Base-by-base conservation (phyloP, 2,888 invertebrate genomes). In the Antitype chi region DNA sequence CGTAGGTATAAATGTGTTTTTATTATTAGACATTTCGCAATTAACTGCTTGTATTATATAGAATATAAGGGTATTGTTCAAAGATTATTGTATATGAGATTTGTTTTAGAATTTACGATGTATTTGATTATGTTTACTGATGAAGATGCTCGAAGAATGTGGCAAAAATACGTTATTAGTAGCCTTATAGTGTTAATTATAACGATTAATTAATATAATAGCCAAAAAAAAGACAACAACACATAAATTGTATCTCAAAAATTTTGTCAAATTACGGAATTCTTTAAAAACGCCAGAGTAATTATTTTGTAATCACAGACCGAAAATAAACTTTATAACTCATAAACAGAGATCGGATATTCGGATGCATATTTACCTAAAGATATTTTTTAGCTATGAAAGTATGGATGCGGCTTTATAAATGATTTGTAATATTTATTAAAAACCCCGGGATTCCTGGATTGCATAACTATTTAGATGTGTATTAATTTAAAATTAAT, bases 1-100 rank as follows among this genome's bases (percentile, higher is more conserved):
- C 80, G 80, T 80, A 55, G 76, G 76, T 80, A 70, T n/a, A n/a
- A n/a, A n/a, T 82, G 74, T 64, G 74, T 79, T 85, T 82, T 85
- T 84, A 85, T 86, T 84, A 78, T 78, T 75, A 81, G 53, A 83
- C 32, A 20, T 76, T 55, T 82, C 20, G 69, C 68, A 83, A 85
- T 87, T 87, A 86, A 60, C 38, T 74, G 60, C 25, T 38, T 60
- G 32, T 74, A 59, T 73, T 60, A 60, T 72, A 70, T 17, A 49
- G 55, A 63, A 70, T 60, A 63, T 74, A 63, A 74, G 53, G 59
- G 47, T 68, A 59, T 68, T 74, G 47, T 68, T 71, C 13, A 66
- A 68, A 64, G 20, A 70, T 47, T 25, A 38, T 67, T 67, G 55
- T 73, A 5, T 43, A 52, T 52, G 38, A 15, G 52, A 70, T 81